A percentile compares a stretch with the other conserved stretches of the same genome.
Evolutionary conservation across 2,113 vertebrate genomes (phyloP).

Genomic region (human): DNA sequence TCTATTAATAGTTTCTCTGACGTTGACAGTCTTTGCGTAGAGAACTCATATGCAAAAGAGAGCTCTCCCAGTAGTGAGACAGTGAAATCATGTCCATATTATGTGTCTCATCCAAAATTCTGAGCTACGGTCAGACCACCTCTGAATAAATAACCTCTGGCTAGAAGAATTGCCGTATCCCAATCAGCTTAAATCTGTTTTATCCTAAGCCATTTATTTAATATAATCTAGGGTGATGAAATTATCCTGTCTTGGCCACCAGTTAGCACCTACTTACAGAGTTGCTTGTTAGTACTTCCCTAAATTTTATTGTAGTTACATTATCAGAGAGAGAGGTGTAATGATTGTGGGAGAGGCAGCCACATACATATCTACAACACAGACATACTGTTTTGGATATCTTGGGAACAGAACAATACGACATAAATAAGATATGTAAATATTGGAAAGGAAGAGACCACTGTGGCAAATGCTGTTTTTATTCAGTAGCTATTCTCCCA

Average conservation of each 20-base stretch:
- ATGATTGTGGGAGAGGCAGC: background rate
- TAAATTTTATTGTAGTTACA: background rate
- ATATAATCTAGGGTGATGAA: background rate
- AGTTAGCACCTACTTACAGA: background rate
- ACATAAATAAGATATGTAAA: background rate
- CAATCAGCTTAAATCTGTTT: background rate
- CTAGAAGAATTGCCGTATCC: background rate
- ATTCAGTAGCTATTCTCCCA: background rate
- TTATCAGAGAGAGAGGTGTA: background rate
- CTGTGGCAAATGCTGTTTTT: background rate
- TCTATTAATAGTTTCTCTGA: background rate
- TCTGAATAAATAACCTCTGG: background rate
- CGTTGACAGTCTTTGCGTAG: background rate
- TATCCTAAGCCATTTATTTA: background rate
- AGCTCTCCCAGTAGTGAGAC: background rate
- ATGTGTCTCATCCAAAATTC: background rate
- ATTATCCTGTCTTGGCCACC: background rate
- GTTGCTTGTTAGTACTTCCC: background rate
- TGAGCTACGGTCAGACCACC: background rate
- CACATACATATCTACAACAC: background rate
- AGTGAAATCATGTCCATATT: background rate
- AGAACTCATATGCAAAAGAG: background rate
- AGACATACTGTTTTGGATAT: background rate
- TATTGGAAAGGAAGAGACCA: background rate
- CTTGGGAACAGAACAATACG: background rate